Conservation (phyloP, 2,113 vertebrate species). For the Xenopus laevis region DNA sequence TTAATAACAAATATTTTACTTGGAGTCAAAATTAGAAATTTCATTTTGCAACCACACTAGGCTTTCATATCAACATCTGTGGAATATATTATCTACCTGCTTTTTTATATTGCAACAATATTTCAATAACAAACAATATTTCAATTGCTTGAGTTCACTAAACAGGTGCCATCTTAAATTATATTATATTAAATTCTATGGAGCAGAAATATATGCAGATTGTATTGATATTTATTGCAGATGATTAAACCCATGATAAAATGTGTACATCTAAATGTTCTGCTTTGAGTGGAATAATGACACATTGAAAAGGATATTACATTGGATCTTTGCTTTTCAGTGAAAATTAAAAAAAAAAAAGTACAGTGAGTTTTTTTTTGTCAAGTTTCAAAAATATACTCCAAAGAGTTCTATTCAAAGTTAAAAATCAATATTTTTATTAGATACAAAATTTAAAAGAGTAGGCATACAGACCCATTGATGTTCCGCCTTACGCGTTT, state of each 20-base stretch:
- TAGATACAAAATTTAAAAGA: too few species aligned
- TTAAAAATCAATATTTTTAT: too few species aligned
- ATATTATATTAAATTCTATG: conserved; percentile 66
- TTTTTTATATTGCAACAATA: conserved; percentile 65
- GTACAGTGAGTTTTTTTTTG: background rate
- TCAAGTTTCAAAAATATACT: too few species aligned
- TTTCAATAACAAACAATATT: conserved; percentile 77
- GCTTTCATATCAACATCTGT: conserved; percentile 65
- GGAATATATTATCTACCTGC: conserved; percentile 59
- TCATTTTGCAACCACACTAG: conserved; percentile 53
- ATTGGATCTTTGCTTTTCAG: conserved; percentile 3
- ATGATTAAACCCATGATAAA: conserved; percentile 61
- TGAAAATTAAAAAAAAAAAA: background rate
- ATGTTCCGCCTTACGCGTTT: too few species aligned
- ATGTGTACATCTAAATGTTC: conserved; percentile 55
- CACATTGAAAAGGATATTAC: conserved; percentile 14
- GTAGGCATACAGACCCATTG: background rate
- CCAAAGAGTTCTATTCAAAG: too few species aligned
- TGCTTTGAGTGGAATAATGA: conserved; percentile 27
- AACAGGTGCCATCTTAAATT: conserved; percentile 66
- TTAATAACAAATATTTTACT: conserved; percentile 68
- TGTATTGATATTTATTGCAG: conserved; percentile 61
- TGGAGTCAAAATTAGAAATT: conserved; percentile 65
- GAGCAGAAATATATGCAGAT: conserved; percentile 58
- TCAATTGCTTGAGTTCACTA: conserved; percentile 70